Evolutionary conservation across 2,888 invertebrate species (phyloP).

Genomic region (Hanleya hanleyi): DNA sequence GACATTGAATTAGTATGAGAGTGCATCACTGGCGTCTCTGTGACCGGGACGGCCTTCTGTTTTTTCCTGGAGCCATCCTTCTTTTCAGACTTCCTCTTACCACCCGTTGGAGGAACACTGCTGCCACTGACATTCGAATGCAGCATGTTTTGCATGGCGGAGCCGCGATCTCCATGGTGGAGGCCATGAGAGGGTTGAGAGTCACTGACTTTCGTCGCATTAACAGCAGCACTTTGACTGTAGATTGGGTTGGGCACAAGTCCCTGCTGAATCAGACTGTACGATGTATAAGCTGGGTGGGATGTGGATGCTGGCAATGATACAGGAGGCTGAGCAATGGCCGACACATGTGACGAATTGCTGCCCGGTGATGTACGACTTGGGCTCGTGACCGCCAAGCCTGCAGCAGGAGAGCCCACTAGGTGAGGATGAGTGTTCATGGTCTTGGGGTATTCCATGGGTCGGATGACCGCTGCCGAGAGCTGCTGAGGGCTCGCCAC

Average conservation of each 20-base stretch:
- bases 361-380: background rate
- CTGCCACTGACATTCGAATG: slow-evolving; percentile 19
- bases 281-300: slow-evolving; percentile 44
- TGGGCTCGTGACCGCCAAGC: background rate
- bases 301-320: slow-evolving; percentile 38
- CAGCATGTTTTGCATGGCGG: slow-evolving; percentile 34
- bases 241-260: slow-evolving; percentile 74
- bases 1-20: background rate
- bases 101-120: slow-evolving; percentile 15
- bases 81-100: slow-evolving; percentile 53
- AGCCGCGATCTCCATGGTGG: slow-evolving; percentile 53
- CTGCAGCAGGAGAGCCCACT: background rate
- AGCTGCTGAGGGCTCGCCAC: slow-evolving; percentile 61
- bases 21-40: background rate
- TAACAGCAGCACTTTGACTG: slow-evolving; percentile 71
- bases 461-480: slow-evolving; percentile 59
- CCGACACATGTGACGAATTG: slow-evolving; percentile 23
- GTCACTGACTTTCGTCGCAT: slow-evolving; percentile 19
- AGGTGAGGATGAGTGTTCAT: slow-evolving; percentile 35
- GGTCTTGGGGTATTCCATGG: slow-evolving; percentile 58
- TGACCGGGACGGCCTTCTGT: slow-evolving; percentile 22
- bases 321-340: slow-evolving; percentile 43
- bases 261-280: slow-evolving; percentile 72
- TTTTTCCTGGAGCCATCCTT: slow-evolving; percentile 50
- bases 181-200: slow-evolving; percentile 43